Percentiles rank a stretch among this genome's conserved stretches.
Conservation (phyloP, 2,888 invertebrate species). For the Metopia argyrocephala region DNA sequence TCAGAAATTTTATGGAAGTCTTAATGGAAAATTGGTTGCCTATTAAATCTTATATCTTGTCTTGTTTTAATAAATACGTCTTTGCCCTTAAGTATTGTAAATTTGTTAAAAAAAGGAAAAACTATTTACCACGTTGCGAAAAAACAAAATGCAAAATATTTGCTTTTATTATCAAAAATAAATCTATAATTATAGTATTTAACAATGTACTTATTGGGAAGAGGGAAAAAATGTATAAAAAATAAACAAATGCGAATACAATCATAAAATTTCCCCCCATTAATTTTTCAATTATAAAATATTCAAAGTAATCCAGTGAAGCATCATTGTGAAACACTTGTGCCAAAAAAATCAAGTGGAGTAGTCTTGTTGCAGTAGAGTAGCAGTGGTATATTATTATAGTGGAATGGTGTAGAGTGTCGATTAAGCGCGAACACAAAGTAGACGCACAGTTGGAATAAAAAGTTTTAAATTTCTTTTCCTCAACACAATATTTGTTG, state of each 20-base stretch:
- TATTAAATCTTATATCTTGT: too few relatives aligned
- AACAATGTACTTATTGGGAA: conserved; percentile 40
- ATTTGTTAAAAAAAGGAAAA: too few relatives aligned
- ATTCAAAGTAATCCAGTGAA: conserved; percentile 68
- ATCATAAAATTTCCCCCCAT: conserved; percentile 67
- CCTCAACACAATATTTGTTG: conserved; percentile 21
- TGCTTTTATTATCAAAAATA: conserved; percentile 41
- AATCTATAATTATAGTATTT: conserved; percentile 59
- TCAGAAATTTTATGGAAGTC: too few relatives aligned
- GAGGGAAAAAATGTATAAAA: background rate
- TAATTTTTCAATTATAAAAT: conserved; percentile 75
- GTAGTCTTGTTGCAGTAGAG: background rate
- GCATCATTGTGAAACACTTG: conserved; percentile 67
- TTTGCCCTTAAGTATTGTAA: too few relatives aligned
- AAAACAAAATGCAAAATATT: conserved; percentile 19
- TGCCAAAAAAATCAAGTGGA: conserved; percentile 66
- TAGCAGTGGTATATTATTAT: background rate
- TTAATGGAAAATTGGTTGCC: too few relatives aligned
- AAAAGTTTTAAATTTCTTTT: conserved; percentile 68
- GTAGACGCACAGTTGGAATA: conserved; percentile 47
- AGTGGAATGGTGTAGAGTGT: background rate
- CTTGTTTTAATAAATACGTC: too few relatives aligned
- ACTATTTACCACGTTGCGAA: too few relatives aligned
- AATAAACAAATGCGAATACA: conserved; percentile 24
- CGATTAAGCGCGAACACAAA: conserved; percentile 11